Evolutionary conservation across 2,797 vertebrate genomes (phyloP).

Genomic region (Pipistrellus kuhlii): DNA sequence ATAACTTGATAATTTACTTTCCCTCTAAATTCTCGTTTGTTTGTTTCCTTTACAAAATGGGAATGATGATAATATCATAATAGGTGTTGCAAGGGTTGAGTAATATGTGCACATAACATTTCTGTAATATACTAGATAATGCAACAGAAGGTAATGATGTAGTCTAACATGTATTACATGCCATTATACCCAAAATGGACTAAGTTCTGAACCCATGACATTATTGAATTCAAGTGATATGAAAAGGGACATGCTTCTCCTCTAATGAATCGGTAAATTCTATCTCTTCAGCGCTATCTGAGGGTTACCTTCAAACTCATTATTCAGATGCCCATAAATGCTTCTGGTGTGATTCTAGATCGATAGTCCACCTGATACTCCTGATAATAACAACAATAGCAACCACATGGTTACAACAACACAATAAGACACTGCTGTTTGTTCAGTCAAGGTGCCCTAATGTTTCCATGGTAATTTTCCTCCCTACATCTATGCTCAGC

Average conservation of each 20-base stretch:
- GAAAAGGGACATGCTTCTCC: background rate
- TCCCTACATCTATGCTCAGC: background rate
- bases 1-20: background rate
- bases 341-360: background rate
- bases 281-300: background rate
- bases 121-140: background rate
- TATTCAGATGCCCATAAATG: background rate
- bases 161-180: background rate
- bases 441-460: background rate
- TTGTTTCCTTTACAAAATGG: slow-evolving; percentile 13
- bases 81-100: background rate
- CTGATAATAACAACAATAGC: background rate
- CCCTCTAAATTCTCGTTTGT: background rate
- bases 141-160: background rate
- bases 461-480: slow-evolving; percentile 49
- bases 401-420: slow-evolving; percentile 27
- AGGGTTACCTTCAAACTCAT: background rate
- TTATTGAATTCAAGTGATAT: background rate
- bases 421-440: slow-evolving; percentile 12
- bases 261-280: background rate
- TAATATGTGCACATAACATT: background rate
- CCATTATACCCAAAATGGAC: background rate
- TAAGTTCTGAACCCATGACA: background rate
- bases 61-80: background rate
- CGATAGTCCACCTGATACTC: background rate